These are phyloP conservation scores for Poecilia velifera DNA, from an alignment of 2,797 vertebrate species.

Conservation along the genomic window DNA sequence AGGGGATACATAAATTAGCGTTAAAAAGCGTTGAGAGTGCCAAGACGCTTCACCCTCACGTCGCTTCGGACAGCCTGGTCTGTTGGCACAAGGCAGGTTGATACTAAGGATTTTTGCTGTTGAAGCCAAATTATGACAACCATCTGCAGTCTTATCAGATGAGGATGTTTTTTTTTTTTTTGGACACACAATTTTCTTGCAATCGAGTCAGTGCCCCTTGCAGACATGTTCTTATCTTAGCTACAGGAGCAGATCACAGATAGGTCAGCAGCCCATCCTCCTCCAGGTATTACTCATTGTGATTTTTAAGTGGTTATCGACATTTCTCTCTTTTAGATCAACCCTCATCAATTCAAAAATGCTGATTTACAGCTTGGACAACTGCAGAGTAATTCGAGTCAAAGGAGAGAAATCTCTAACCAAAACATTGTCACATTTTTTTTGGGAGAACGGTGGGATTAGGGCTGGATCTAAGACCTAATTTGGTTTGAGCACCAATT, in stretches of 20 bases:
- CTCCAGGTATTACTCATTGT: not conserved
- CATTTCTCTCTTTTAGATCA: not conserved
- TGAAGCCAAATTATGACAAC: constrained; percentile 17
- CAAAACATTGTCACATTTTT: not conserved
- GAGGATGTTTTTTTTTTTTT: not conserved
- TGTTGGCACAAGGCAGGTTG: constrained; percentile 6
- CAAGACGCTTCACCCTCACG: not conserved
- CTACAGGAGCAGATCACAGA: constrained; percentile 6
- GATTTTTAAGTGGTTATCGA: not conserved
- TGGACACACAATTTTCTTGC: constrained; percentile 1
- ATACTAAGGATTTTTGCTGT: not conserved
- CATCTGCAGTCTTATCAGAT: constrained; percentile 11
- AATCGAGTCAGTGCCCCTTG: not conserved
- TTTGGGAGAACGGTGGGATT: not conserved
- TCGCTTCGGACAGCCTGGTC: not conserved
- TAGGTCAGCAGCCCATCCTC: not conserved
- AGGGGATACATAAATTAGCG: not conserved
- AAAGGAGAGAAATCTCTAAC: not conserved
- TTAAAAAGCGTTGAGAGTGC: not conserved
- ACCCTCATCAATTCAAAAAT: not conserved
- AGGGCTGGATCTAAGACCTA: not conserved
- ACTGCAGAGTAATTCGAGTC: not conserved
- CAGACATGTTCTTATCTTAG: constrained; percentile 7
- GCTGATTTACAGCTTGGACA: not conserved
- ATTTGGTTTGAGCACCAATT: not conserved